Evolutionary conservation across 2,888 invertebrate species (phyloP), one percentile per base, ranked within the genome.

Genomic region (Drosophila cognata): DNA sequence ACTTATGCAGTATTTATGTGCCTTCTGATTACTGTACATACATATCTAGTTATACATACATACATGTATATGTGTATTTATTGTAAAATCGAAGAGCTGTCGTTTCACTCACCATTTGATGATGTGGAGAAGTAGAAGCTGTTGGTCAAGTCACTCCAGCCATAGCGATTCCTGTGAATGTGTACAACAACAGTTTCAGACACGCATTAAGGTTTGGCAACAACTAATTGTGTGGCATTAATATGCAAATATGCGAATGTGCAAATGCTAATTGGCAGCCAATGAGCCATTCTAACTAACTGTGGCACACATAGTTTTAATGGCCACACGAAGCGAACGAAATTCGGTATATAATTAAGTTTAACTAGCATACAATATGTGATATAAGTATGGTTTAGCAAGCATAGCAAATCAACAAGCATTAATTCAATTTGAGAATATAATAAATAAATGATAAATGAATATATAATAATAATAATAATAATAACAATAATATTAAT

Each of bases 71-170:
- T 35, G 41, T 53, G 25, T 63, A 64, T 58, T 7, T 28, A 46
- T 36, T 38, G 57, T n/a, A 48, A 48, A 52, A 46, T 28, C 13
- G 18, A 8, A 38, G 7, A 25, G 43, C 31, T 6, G 4, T 5
- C 29, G 28, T 31, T 43, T 10, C 18, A 93, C 94, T 93, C 89
- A 95, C 95, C 95, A 93, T 94, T 94, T 79, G 94, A 95, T 81
- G 95, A 94, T 75, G 95, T 95, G 82, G 94, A 94, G 91, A 95
- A 95, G 71, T 94, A 94, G 91, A 95, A 95, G 61, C 94, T 94
- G 63, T 95, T 95, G 31, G 95, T 95, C 83, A 94, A 93, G 63
- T 95, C 94, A 92, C 95, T 95, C 95, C 95, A 95, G 71, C 95
- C 95, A 91, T 94, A 95, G 79, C 95, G 94, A 92, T 96, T 96